Conservation (phyloP, 1,140 invertebrate species). For the Meloidogyne exigua region DNA sequence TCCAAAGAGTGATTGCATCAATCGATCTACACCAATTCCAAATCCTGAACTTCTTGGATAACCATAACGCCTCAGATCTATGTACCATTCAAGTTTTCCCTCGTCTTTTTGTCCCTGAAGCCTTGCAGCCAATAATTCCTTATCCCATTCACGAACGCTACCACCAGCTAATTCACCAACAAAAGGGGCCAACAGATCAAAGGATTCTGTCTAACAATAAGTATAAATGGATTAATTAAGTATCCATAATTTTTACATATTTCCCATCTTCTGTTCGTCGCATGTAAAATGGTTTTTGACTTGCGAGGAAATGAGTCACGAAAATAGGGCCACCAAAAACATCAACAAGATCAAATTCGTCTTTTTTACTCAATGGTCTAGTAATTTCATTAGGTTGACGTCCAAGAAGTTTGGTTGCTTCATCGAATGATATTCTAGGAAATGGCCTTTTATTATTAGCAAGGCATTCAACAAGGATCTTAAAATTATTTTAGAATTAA, state of each 20-base stretch:
- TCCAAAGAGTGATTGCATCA: constrained; percentile 78
- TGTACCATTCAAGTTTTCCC: constrained; percentile 70
- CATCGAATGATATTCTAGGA: constrained; percentile 38
- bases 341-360: constrained; percentile 71
- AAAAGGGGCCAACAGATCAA: constrained; percentile 81
- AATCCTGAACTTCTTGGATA: constrained; percentile 85
- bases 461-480: constrained; percentile 16
- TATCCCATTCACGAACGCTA: constrained; percentile 80
- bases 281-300: constrained; percentile 91
- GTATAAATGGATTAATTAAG: constrained; percentile 6
- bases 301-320: constrained; percentile 81
- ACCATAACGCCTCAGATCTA: constrained; percentile 84
- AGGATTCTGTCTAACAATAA: constrained; percentile 66
- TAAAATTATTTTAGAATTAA: not conserved
- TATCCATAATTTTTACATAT: too few species aligned
- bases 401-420: constrained; percentile 35
- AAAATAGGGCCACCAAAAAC: constrained; percentile 79
- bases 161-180: constrained; percentile 91
- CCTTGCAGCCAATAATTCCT: constrained; percentile 67
- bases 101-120: not conserved
- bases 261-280: constrained; percentile 70
- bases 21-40: constrained; percentile 90
- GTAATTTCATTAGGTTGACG: constrained; percentile 1
- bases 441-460: constrained; percentile 6
- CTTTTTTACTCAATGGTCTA: constrained; percentile 77